Percentiles rank a stretch among this genome's conserved stretches.
Evolutionary conservation across 1,140 invertebrate genomes (phyloP).

Genomic region (Drosophila takahashii): DNA sequence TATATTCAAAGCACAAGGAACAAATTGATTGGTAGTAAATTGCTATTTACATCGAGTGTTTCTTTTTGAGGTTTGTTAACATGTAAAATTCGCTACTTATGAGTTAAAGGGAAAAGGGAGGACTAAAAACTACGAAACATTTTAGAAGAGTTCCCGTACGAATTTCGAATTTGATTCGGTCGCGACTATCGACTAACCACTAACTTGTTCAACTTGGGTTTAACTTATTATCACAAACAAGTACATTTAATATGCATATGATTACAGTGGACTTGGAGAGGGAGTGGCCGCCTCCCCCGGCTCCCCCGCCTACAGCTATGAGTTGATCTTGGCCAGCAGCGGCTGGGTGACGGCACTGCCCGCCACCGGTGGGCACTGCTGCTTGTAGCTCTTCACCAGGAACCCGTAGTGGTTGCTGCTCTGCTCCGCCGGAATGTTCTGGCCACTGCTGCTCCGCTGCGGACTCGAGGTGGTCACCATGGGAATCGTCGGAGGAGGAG

Average conservation of each 20-base stretch:
- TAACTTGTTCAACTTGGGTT: slow-evolving; percentile 75
- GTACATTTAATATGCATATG: slow-evolving; percentile 72
- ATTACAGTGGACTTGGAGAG: slow-evolving; percentile 17
- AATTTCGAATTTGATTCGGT: slow-evolving; percentile 52
- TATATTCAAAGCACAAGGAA: slow-evolving; percentile 65
- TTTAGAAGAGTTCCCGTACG: slow-evolving; percentile 38
- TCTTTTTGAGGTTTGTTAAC: slow-evolving; percentile 15
- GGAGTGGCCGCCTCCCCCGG: too few relatives aligned
- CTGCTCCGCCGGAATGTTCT: slow-evolving; percentile 61
- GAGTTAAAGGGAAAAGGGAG: slow-evolving; percentile 18
- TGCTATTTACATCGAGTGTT: slow-evolving; percentile 37
- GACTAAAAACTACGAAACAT: slow-evolving; percentile 23
- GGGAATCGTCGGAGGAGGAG: not conserved
- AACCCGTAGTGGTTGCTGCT: slow-evolving; percentile 55
- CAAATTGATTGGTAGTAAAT: slow-evolving; percentile 40
- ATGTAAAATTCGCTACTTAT: slow-evolving; percentile 58
- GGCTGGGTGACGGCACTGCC: slow-evolving; percentile 70
- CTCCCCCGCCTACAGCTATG: slow-evolving; percentile 56
- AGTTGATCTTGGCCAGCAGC: slow-evolving; percentile 80
- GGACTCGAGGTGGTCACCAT: slow-evolving; percentile 14
- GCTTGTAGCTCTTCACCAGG: slow-evolving; percentile 70
- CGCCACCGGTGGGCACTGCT: slow-evolving; percentile 50
- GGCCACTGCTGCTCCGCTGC: slow-evolving; percentile 49
- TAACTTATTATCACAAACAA: slow-evolving; percentile 80
- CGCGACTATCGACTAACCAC: slow-evolving; percentile 30